These are phyloP conservation scores for Cotesia vestalis DNA, from an alignment of 1,140 invertebrate species.

Conservation along the genomic window DNA sequence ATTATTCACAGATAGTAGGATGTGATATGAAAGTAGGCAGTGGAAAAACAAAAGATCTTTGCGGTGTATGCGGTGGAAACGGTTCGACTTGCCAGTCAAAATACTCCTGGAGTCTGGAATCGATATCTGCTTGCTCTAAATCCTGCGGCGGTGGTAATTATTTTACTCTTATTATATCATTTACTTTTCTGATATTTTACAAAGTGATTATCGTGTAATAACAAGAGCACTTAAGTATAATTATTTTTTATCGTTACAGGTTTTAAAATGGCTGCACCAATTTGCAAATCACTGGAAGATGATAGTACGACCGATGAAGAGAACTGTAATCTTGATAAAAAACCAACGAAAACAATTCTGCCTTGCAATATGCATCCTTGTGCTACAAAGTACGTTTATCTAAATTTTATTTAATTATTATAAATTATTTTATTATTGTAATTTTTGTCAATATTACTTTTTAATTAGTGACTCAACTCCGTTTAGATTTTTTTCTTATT, in stretches of 20 bases:
- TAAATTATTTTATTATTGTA: no score
- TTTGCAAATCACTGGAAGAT: constrained; percentile 77
- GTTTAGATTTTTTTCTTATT: neutral
- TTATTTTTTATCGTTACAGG: constrained; percentile 67
- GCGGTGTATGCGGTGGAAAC: constrained; percentile 90
- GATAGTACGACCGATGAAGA: constrained; percentile 79
- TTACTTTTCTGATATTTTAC: neutral
- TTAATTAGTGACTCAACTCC: neutral
- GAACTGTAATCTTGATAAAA: constrained; percentile 79
- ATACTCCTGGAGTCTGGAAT: constrained; percentile 86
- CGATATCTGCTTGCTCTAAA: constrained; percentile 83
- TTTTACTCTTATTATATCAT: constrained; percentile 22
- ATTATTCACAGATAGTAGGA: constrained; percentile 80
- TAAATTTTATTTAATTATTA: constrained; percentile 2
- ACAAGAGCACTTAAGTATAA: constrained; percentile 12
- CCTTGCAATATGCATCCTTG: constrained; percentile 87
- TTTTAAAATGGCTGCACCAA: constrained; percentile 82
- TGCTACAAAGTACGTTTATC: constrained; percentile 79
- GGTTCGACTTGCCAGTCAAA: constrained; percentile 81
- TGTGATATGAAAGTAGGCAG: constrained; percentile 90
- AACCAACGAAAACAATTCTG: constrained; percentile 78
- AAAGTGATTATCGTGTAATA: neutral
- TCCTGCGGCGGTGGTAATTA: constrained; percentile 91
- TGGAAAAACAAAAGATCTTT: constrained; percentile 82
- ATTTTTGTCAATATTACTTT: no score